Evolutionary conservation across 2,888 invertebrate genomes (phyloP).

Genomic region (Mythimna ferrago): DNA sequence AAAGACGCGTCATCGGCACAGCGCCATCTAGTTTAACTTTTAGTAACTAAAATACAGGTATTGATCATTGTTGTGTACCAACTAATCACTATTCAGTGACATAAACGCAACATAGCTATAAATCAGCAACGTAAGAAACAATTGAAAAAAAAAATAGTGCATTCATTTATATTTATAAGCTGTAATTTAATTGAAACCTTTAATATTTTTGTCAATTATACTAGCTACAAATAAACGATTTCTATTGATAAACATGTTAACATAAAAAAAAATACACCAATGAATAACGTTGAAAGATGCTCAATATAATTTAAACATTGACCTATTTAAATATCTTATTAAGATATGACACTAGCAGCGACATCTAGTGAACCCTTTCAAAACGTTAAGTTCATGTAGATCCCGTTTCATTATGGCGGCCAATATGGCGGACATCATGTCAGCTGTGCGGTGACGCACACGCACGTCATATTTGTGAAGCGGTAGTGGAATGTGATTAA

Average conservation of each 20-base stretch:
- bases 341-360: constrained; percentile 7
- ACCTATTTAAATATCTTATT: no score
- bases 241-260: background rate
- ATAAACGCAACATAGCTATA: background rate
- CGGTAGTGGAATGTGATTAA: background rate
- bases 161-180: no score
- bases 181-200: no score
- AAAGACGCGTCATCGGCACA: constrained; percentile 43
- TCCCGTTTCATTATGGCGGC: constrained; percentile 20
- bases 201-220: no score
- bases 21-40: constrained; percentile 38
- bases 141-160: no score
- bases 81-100: background rate
- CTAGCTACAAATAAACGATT: no score
- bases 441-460: background rate
- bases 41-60: background rate
- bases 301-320: background rate
- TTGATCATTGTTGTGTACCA: background rate
- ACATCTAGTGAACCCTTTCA: constrained; percentile 20
- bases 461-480: background rate
- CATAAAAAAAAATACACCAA: background rate
- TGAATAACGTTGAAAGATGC: background rate
- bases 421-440: background rate
- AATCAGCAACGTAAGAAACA: no score
- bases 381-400: constrained; percentile 23